A percentile compares a stretch with the other conserved stretches of the same genome.
phyloP scores from a whole-genome alignment of 2,888 invertebrate genomes.

The Troides helena region DNA sequence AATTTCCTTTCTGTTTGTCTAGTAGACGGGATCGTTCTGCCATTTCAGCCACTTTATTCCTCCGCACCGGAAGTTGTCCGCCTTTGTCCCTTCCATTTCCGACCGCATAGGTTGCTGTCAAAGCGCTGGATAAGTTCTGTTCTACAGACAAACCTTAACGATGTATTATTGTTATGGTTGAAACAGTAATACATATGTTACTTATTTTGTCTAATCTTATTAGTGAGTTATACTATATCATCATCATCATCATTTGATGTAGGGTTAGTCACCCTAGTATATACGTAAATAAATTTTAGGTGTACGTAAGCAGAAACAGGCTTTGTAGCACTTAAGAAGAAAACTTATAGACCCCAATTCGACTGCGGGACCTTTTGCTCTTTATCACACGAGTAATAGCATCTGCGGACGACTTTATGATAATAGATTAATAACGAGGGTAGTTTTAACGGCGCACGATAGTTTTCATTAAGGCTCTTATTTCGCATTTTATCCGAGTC shows the following conservation, averaged over 20 bases:
- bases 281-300: too few relatives aligned
- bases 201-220: too few relatives aligned
- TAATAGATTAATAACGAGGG: slow-evolving; percentile 43
- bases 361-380: slow-evolving; percentile 20
- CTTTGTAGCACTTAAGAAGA: neutral
- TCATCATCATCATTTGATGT: too few relatives aligned
- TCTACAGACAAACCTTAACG: slow-evolving; percentile 32
- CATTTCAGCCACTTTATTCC: slow-evolving; percentile 47
- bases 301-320: too few relatives aligned
- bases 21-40: slow-evolving; percentile 42
- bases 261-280: too few relatives aligned
- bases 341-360: slow-evolving; percentile 13
- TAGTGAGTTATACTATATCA: too few relatives aligned
- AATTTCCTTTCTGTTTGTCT: slow-evolving; percentile 50
- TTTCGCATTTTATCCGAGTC: slow-evolving; percentile 41
- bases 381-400: slow-evolving; percentile 36
- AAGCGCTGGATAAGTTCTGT: slow-evolving; percentile 54
- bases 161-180: slow-evolving; percentile 8
- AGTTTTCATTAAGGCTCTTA: slow-evolving; percentile 46
- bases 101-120: slow-evolving; percentile 54
- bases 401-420: slow-evolving; percentile 44
- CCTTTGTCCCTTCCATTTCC: slow-evolving; percentile 73
- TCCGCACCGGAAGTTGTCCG: slow-evolving; percentile 62
- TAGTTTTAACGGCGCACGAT: slow-evolving; percentile 37
- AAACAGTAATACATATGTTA: neutral